Evolutionary conservation across 1,140 invertebrate species (phyloP).

Genomic region (Bombus fervidus): DNA sequence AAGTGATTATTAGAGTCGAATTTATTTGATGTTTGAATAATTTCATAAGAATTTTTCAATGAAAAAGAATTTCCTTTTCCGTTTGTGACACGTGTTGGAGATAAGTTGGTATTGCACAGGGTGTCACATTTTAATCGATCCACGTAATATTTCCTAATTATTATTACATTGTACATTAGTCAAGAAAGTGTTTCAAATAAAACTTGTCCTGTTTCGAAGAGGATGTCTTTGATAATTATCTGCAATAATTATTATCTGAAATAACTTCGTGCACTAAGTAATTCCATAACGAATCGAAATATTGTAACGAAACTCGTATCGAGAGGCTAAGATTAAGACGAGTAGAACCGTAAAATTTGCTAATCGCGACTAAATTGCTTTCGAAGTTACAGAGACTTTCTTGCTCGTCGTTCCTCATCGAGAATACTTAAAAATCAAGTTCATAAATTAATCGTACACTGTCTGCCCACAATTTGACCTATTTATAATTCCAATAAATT

Average conservation of each 20-base stretch:
- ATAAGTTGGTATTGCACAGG: too few relatives aligned
- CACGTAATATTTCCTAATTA: too few relatives aligned
- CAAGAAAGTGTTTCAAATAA: too few relatives aligned
- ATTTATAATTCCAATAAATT: constrained; percentile 5
- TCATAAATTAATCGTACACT: background rate
- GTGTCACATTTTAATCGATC: too few relatives aligned
- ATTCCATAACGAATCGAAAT: background rate
- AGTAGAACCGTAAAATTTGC: background rate
- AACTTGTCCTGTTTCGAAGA: too few relatives aligned
- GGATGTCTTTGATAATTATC: too few relatives aligned
- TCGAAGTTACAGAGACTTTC: background rate
- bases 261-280: too few relatives aligned
- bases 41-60: background rate
- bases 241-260: too few relatives aligned
- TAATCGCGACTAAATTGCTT: background rate
- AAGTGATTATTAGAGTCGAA: background rate
- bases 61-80: too few relatives aligned
- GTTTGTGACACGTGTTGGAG: too few relatives aligned
- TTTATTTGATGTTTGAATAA: background rate
- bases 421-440: background rate
- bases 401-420: background rate
- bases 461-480: background rate
- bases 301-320: background rate
- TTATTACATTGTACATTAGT: too few relatives aligned
- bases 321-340: background rate